A percentile compares a stretch with the other conserved stretches of the same genome.
Conservation (phyloP, 2,113 vertebrate genomes). For the Paedocypris sp. region DNA sequence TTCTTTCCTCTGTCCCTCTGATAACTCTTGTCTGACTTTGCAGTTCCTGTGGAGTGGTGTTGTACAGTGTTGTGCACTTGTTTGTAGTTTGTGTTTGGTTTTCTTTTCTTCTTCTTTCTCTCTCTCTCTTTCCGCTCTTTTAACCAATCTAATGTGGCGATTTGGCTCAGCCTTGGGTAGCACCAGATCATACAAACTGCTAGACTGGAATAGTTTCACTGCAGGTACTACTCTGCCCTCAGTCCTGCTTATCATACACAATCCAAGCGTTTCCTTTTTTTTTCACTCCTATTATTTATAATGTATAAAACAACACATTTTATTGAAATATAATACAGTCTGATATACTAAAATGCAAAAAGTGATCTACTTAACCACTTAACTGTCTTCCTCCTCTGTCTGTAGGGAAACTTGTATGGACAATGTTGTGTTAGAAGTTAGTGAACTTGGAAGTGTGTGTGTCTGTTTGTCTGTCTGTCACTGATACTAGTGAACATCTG, state of each 20-base stretch:
- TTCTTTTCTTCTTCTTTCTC: slow-evolving; percentile 46
- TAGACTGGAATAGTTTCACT: slow-evolving; percentile 99
- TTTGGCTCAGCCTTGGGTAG: slow-evolving; percentile 99
- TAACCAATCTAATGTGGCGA: slow-evolving; percentile 98
- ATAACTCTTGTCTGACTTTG: slow-evolving; percentile 73
- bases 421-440: too few species aligned
- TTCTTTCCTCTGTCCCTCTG: slow-evolving; percentile 60
- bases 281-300: too few species aligned
- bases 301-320: too few species aligned
- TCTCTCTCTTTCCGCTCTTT: slow-evolving; percentile 70
- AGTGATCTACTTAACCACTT: too few species aligned
- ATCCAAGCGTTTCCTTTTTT: too few species aligned
- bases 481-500: too few species aligned
- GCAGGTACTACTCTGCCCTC: slow-evolving; percentile 89
- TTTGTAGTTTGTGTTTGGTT: slow-evolving; percentile 67
- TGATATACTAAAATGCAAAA: too few species aligned
- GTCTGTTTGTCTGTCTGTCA: too few species aligned
- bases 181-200: slow-evolving; percentile 99
- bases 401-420: too few species aligned
- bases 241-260: slow-evolving; percentile 79
- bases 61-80: slow-evolving; percentile 75
- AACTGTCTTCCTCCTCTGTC: too few species aligned
- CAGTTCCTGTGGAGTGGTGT: slow-evolving; percentile 82
- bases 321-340: too few species aligned
- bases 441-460: too few species aligned